Conservation (phyloP, 2,797 vertebrate species). For the Chloroceryle amazona region DNA sequence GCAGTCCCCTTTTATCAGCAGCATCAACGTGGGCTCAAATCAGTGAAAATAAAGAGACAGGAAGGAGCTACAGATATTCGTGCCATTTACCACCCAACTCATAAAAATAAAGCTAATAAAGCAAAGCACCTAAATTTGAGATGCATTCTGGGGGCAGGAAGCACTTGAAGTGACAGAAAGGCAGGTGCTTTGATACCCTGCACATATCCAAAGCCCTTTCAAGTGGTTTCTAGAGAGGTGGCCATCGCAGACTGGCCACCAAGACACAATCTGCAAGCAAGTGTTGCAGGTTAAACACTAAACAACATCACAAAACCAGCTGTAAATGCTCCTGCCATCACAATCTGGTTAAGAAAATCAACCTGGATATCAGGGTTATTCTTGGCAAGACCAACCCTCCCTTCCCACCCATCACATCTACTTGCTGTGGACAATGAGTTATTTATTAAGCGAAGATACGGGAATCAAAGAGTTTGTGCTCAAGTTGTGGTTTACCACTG, state of each 20-base stretch:
- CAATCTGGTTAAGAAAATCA: not conserved
- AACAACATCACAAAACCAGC: conserved; percentile 42
- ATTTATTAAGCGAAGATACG: fast-evolving
- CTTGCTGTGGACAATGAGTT: fast-evolving
- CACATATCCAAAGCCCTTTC: not conserved
- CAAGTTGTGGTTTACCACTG: not conserved
- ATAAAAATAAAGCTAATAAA: not conserved
- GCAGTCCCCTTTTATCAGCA: not conserved
- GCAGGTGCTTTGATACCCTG: not conserved
- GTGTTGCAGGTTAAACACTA: not conserved
- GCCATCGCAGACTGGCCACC: not conserved
- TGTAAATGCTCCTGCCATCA: not conserved
- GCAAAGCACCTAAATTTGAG: not conserved
- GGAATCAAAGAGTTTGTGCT: not conserved
- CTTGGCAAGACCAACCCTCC: not conserved
- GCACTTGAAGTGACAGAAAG: not conserved
- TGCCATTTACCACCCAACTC: not conserved
- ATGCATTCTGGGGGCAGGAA: not conserved
- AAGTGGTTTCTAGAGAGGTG: not conserved
- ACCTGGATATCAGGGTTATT: not conserved
- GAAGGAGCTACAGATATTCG: not conserved
- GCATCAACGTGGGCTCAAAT: fast-evolving
- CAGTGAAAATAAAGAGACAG: not conserved
- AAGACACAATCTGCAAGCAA: not conserved
- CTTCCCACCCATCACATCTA: fast-evolving